Conservation (phyloP, 2,888 invertebrate species). For the Tiliacea aurago region DNA sequence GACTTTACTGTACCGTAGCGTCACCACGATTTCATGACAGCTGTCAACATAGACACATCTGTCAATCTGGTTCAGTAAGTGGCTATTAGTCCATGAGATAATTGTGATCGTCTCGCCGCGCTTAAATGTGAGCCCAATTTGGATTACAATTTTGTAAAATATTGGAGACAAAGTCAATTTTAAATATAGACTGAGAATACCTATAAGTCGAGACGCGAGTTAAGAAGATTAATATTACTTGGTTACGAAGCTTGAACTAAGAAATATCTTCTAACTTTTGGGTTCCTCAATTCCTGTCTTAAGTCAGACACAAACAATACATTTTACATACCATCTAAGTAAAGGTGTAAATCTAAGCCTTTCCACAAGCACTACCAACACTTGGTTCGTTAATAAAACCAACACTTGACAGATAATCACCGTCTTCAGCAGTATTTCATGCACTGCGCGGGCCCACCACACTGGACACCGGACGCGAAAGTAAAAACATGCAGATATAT, state of each 20-base stretch:
- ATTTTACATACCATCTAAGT: conserved; percentile 26
- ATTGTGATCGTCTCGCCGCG: neutral
- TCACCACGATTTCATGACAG: no score
- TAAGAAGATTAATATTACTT: neutral
- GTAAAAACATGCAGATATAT: conserved; percentile 49
- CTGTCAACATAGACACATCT: conserved; percentile 10
- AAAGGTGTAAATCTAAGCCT: conserved; percentile 16
- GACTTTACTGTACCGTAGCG: no score
- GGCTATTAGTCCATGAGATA: neutral
- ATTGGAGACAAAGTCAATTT: neutral
- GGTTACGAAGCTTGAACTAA: no score
- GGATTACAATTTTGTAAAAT: neutral
- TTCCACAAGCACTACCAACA: neutral
- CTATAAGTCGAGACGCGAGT: no score
- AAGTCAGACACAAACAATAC: conserved; percentile 1
- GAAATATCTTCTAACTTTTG: conserved; percentile 6
- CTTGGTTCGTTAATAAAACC: conserved; percentile 26
- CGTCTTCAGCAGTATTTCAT: conserved; percentile 37
- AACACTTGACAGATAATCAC: conserved; percentile 29
- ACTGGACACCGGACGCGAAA: conserved; percentile 63
- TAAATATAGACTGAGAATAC: neutral
- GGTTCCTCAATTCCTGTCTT: conserved; percentile 3
- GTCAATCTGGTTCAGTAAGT: conserved; percentile 19
- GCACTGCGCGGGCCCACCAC: conserved; percentile 42
- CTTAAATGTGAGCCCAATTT: neutral